Percentiles rank a stretch among this genome's conserved stretches.
Evolutionary conservation across 2,797 vertebrate species (phyloP).

Genomic region (Petrocephalus sullivani): DNA sequence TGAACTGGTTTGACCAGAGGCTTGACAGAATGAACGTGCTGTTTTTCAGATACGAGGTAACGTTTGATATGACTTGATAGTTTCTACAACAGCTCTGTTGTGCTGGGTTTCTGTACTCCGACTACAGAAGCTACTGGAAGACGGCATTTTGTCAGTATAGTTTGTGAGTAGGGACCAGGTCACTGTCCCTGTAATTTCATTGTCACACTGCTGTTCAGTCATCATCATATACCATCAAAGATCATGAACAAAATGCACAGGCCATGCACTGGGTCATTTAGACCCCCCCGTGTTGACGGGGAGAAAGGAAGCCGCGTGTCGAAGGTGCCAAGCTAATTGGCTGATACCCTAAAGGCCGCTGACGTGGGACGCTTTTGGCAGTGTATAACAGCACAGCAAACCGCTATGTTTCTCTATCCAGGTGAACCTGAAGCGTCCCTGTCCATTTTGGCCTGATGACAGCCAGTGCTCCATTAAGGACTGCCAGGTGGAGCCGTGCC

Average conservation of each 20-base stretch:
- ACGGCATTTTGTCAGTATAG: background rate
- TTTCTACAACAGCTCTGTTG: background rate
- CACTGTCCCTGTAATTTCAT: background rate
- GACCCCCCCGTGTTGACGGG: background rate
- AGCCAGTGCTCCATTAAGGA: slow-evolving; percentile 92
- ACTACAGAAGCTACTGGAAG: background rate
- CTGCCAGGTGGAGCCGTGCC: slow-evolving; percentile 91
- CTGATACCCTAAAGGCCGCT: background rate
- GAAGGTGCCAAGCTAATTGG: background rate
- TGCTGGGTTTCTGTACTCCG: background rate
- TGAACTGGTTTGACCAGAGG: background rate
- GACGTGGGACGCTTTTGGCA: background rate
- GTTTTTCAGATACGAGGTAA: background rate
- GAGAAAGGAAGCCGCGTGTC: background rate
- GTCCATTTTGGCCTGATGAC: slow-evolving; percentile 92
- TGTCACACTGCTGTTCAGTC: background rate
- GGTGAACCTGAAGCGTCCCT: slow-evolving; percentile 90
- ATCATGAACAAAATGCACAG: background rate
- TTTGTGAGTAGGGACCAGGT: background rate
- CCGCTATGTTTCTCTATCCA: slow-evolving; percentile 39
- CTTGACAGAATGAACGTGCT: background rate
- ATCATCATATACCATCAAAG: background rate
- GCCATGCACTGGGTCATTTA: background rate
- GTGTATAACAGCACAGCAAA: background rate
- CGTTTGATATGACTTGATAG: background rate